A percentile compares a stretch with the other conserved stretches of the same genome.
These are phyloP conservation scores for Rhopalosiphum maidis DNA, from an alignment of 1,140 invertebrate genomes.

Conservation along the genomic window DNA sequence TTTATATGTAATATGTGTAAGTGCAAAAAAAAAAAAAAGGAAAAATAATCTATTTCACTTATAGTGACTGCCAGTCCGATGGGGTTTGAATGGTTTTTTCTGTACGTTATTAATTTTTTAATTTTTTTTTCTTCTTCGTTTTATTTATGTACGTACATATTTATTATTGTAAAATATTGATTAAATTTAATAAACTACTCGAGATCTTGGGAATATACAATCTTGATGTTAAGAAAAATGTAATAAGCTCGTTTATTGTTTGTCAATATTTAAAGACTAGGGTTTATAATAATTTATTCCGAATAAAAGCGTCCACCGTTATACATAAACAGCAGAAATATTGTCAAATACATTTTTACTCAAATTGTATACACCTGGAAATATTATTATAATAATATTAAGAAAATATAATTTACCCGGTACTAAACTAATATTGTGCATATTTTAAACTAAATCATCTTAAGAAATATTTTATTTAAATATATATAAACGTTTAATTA, in stretches of 20 bases:
- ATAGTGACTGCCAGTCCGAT: neutral
- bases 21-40: too few relatives aligned
- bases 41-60: neutral
- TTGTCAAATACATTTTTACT: neutral
- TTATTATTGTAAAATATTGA: neutral
- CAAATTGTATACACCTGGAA: neutral
- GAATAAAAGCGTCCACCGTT: neutral
- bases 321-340: neutral
- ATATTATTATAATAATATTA: neutral
- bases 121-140: neutral
- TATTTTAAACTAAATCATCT: neutral
- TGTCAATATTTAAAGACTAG: slow-evolving; percentile 5
- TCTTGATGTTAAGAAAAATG: neutral
- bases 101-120: neutral
- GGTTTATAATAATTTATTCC: neutral
- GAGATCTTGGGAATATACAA: neutral
- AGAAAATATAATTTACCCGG: neutral
- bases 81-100: neutral
- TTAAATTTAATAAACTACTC: neutral
- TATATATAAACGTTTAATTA: neutral
- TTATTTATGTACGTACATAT: neutral
- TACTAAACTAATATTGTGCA: neutral
- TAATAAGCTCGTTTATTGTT: slow-evolving; percentile 3
- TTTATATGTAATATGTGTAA: neutral
- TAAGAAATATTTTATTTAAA: neutral